These are phyloP conservation scores for Physeter macrocephalus DNA, from an alignment of 2,113 vertebrate genomes.

Conservation along the genomic window DNA sequence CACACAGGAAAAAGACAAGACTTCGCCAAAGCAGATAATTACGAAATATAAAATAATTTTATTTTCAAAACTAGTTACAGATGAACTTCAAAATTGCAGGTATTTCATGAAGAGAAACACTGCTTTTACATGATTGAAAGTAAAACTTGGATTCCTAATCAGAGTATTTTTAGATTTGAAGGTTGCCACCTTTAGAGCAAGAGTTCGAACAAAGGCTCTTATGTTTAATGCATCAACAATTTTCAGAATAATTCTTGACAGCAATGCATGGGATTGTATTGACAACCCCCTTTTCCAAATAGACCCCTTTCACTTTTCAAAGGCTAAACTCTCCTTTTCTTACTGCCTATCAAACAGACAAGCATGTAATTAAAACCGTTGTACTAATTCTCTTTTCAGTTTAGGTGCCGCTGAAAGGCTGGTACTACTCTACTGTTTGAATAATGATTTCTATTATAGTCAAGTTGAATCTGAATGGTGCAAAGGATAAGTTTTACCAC, in stretches of 20 bases:
- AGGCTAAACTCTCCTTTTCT: constrained; percentile 55
- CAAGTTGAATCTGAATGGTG: background rate
- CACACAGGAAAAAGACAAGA: background rate
- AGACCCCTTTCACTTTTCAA: constrained; percentile 55
- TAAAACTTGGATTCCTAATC: background rate
- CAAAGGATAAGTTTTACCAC: constrained; percentile 45
- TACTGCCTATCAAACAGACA: constrained; percentile 57
- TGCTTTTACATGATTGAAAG: background rate
- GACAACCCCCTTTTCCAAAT: constrained; percentile 48
- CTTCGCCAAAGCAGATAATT: background rate
- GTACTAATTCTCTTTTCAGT: constrained; percentile 60
- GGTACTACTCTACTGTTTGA: constrained; percentile 45
- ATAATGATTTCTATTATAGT: constrained; percentile 58
- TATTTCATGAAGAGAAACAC: background rate
- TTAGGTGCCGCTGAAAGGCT: constrained; percentile 48
- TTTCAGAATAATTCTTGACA: constrained; percentile 41
- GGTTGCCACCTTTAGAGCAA: constrained; percentile 32
- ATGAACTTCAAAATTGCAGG: background rate
- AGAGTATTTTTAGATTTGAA: constrained; percentile 32
- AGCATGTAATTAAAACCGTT: constrained; percentile 70
- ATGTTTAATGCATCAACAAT: constrained; percentile 48
- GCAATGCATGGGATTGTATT: constrained; percentile 45
- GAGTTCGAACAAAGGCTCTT: constrained; percentile 38
- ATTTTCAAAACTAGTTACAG: background rate
- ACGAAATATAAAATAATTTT: background rate